Evolutionary conservation across 2,797 vertebrate genomes (phyloP).

Genomic region (Babyrousa celebensis): DNA sequence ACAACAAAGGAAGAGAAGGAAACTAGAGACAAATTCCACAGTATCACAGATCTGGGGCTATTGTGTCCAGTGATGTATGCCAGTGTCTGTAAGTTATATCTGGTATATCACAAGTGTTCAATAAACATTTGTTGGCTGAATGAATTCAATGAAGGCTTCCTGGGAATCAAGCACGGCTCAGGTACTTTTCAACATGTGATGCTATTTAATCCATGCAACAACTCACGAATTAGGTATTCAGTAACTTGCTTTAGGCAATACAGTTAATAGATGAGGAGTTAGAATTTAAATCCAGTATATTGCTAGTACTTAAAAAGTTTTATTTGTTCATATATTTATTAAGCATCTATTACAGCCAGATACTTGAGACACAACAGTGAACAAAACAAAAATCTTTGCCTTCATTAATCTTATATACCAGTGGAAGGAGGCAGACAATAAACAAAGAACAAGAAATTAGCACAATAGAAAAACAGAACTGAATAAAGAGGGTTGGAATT

Average conservation of each 20-base stretch:
- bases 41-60: background rate
- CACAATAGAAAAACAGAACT: background rate
- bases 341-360: background rate
- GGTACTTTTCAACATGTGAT: constrained; percentile 4
- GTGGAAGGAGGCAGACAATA: background rate
- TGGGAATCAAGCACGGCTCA: background rate
- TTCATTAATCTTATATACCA: constrained; percentile 38
- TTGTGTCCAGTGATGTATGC: background rate
- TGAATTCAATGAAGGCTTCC: background rate
- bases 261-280: background rate
- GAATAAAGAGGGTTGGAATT: background rate
- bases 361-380: constrained; percentile 1
- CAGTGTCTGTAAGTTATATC: background rate
- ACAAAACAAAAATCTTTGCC: background rate
- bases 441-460: background rate
- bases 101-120: background rate
- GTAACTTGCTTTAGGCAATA: constrained; percentile 21
- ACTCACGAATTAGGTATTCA: background rate
- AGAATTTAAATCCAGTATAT: constrained; percentile 44
- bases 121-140: background rate
- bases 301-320: constrained; percentile 53
- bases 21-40: background rate
- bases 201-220: background rate
- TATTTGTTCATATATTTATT: constrained; percentile 54
- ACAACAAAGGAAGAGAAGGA: background rate